Evolutionary conservation across 2,113 vertebrate genomes (phyloP).

Genomic region (Macquaria ambigua): DNA sequence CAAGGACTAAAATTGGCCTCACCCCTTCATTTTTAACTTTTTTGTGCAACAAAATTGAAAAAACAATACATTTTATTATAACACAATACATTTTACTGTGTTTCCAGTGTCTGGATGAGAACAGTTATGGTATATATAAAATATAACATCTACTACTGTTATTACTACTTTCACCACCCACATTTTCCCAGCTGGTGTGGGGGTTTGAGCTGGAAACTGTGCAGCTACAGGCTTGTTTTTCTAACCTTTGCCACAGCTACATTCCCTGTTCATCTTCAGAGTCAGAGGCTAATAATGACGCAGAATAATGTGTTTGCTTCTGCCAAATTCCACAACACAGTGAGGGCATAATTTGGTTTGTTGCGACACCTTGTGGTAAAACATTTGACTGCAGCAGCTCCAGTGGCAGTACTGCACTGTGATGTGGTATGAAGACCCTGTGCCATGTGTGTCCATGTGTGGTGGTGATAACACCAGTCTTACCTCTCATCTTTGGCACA

Average conservation of each 20-base stretch:
- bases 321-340: not conserved
- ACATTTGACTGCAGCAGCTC: constrained; percentile 8
- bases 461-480: not conserved
- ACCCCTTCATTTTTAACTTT: not conserved
- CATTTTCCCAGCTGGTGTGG: not conserved
- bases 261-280: not conserved
- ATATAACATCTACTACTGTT: not conserved
- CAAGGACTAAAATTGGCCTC: not conserved
- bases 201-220: not conserved
- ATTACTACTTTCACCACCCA: not conserved
- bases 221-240: not conserved
- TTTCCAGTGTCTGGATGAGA: too few relatives aligned
- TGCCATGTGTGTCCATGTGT: not conserved
- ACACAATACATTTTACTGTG: too few relatives aligned
- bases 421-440: not conserved
- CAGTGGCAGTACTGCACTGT: not conserved
- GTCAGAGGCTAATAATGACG: not conserved
- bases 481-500: constrained; percentile 11
- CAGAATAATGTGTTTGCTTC: not conserved
- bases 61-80: too few relatives aligned
- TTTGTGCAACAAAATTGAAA: not conserved
- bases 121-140: not conserved
- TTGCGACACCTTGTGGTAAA: constrained; percentile 51
- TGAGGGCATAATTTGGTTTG: constrained; percentile 19
- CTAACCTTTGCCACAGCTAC: not conserved